A percentile compares a stretch with the other conserved stretches of the same genome.
Evolutionary conservation across 2,113 vertebrate genomes (phyloP).

Genomic region (Pelvicachromis taeniatus): DNA sequence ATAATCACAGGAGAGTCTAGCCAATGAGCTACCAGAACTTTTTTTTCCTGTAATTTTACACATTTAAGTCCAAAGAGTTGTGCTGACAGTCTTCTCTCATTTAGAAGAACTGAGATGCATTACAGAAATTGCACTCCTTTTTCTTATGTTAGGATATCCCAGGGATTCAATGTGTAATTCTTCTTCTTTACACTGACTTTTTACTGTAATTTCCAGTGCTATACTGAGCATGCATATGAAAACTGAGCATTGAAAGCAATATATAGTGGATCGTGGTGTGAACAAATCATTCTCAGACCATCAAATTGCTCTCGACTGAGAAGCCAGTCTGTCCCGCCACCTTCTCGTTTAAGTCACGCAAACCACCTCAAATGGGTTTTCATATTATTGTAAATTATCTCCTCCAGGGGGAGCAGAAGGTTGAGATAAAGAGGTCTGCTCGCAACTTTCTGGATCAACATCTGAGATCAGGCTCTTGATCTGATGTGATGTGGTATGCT

Average conservation of each 20-base stretch:
- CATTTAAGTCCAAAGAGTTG: neutral
- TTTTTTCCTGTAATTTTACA: neutral
- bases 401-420: constrained; percentile 5
- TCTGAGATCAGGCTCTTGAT: constrained; percentile 22
- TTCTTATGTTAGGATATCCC: neutral
- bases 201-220: neutral
- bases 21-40: too few relatives aligned
- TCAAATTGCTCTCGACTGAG: neutral
- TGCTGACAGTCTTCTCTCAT: neutral
- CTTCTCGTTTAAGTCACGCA: neutral
- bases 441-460: constrained; percentile 44
- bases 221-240: neutral
- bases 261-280: neutral
- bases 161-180: neutral
- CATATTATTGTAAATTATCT: constrained; percentile 42
- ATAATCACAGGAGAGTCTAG: too few relatives aligned
- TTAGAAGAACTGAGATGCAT: too few relatives aligned
- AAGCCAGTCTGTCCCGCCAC: neutral
- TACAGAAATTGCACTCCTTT: neutral
- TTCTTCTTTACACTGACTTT: neutral
- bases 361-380: constrained; percentile 44
- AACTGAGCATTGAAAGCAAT: neutral
- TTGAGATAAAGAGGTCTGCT: constrained; percentile 51
- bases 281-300: constrained; percentile 4
- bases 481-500: constrained; percentile 49